A percentile compares a stretch with the other conserved stretches of the same genome.
These are phyloP conservation scores for Seladonia tumulorum DNA, from an alignment of 2,888 invertebrate species.

Conservation along the genomic window DNA sequence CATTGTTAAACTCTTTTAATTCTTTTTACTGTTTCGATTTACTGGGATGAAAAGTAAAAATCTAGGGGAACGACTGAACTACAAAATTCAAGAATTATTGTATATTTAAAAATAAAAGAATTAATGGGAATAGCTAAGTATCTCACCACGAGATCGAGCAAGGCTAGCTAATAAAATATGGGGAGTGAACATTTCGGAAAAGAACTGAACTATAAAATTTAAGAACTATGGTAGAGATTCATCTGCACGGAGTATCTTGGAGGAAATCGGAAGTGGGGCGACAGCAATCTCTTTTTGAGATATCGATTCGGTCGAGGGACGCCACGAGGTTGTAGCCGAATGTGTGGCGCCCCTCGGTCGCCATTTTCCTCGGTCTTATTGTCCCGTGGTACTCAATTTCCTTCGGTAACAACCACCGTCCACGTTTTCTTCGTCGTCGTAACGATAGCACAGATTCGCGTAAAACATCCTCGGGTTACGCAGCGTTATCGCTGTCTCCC, in stretches of 20 bases:
- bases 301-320: conserved; percentile 59
- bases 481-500: conserved; percentile 44
- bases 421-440: not conserved
- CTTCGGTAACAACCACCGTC: not conserved
- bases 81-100: no score
- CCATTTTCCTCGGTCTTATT: conserved; percentile 45
- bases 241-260: not conserved
- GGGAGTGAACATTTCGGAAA: no score
- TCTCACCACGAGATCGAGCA: no score
- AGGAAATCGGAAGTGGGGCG: not conserved
- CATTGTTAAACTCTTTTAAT: no score
- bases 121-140: no score
- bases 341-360: conserved; percentile 57
- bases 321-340: conserved; percentile 24
- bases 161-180: no score
- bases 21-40: no score
- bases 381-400: conserved; percentile 12
- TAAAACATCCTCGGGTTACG: conserved; percentile 40
- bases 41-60: no score
- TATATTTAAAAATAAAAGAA: no score
- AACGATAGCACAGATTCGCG: conserved; percentile 32
- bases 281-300: conserved; percentile 21
- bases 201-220: no score
- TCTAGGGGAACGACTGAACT: no score
- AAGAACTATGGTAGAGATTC: no score